Conservation (phyloP, 2,113 vertebrate genomes). For the Panurus biarmicus region DNA sequence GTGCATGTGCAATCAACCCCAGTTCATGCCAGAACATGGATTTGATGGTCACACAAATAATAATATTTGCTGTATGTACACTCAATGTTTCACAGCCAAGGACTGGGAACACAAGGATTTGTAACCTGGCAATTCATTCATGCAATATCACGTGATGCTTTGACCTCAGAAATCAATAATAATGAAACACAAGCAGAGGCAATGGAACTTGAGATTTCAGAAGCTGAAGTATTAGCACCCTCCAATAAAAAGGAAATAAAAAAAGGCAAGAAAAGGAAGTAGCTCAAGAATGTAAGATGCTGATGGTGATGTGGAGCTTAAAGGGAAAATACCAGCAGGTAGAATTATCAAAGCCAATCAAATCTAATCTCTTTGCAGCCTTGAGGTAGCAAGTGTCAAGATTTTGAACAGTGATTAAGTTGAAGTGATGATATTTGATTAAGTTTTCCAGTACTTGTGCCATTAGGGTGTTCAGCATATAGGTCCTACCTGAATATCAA, state of each 20-base stretch:
- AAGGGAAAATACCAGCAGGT: slow-evolving; percentile 61
- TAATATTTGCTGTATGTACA: background rate
- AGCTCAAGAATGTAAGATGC: slow-evolving; percentile 44
- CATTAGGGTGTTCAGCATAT: slow-evolving; percentile 14
- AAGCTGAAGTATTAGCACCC: slow-evolving; percentile 41
- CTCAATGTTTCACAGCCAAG: background rate
- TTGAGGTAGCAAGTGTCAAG: slow-evolving; percentile 63
- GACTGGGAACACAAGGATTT: background rate
- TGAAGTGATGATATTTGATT: slow-evolving; percentile 54
- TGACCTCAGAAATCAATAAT: slow-evolving; percentile 48
- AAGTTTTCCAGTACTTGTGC: slow-evolving; percentile 65
- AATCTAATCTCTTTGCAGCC: slow-evolving; percentile 55
- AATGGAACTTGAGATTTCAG: slow-evolving; percentile 38
- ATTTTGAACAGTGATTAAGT: slow-evolving; percentile 66
- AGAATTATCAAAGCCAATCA: slow-evolving; percentile 71
- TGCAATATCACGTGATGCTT: background rate
- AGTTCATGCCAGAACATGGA: background rate
- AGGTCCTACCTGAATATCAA: slow-evolving; percentile 88
- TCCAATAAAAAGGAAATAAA: slow-evolving; percentile 4
- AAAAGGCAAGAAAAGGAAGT: background rate
- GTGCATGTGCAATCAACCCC: background rate
- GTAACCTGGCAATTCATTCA: slow-evolving; percentile 24
- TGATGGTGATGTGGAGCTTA: slow-evolving; percentile 63
- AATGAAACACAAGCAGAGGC: slow-evolving; percentile 55
- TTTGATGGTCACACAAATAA: background rate